Base-by-base conservation (phyloP, 2,797 vertebrate genomes). In the Enteromius fasciolatus region DNA sequence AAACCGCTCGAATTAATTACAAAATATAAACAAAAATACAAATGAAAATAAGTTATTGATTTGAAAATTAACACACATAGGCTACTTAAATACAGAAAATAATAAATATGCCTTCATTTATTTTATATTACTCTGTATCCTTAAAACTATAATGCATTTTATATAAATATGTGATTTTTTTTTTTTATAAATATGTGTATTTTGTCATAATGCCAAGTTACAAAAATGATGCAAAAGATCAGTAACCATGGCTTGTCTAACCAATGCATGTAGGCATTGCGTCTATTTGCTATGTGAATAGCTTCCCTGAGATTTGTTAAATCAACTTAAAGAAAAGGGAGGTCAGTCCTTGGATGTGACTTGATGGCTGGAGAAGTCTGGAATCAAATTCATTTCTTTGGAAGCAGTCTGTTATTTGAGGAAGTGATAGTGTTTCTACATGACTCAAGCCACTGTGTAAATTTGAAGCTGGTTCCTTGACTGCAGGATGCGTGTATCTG, bases 81-180 rank as follows among this genome's bases (percentile, higher is more conserved):
- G n/a, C n/a, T 2, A 1, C 25, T 28, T 25, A 33, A 11, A 31
- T 31, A 31, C 28, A 5, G 25, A 36, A 39, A 28, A 7, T 1
- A 74, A 82, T 82, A 78, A 82, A 85, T 78, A 85, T 18, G 28
- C 36, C 28, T 82, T 59, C 3, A 57, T 0, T 78, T 69, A 52
- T 80, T 67, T 14, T n/a, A 63, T 20, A 74, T 70, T 9, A 48
- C 31, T 69, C 25, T 75, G 57, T n/a, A 33, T 18, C 1, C 1
- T 31, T 18, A 18, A 18, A 33, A 61, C 46, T 68, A 52, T n/a
- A 54, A 70, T 12, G 39, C 41, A 50, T 70, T 46, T 39, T 3
- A 44, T 8, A 64, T 1, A 41, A 17, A 14, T 2, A 25, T 69
- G 36, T 36, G 5, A 36, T 36, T 5, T 57, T 18, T 10, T 18